These are phyloP conservation scores for Leptinotarsa lineolata DNA, from an alignment of 1,140 invertebrate genomes.

Conservation along the genomic window DNA sequence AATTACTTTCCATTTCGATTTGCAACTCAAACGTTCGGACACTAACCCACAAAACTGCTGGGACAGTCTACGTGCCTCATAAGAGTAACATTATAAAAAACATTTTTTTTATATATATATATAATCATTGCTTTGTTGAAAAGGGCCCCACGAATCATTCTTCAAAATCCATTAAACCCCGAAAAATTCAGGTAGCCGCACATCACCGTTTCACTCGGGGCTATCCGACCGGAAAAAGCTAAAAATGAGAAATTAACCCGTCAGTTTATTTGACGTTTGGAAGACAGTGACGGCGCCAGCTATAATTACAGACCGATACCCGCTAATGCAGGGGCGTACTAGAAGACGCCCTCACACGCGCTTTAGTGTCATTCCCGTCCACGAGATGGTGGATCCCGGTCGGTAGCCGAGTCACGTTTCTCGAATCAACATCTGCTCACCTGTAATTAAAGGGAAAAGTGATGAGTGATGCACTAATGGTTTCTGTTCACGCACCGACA, in stretches of 20 bases:
- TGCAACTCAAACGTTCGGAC: too few species aligned
- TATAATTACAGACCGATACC: constrained; percentile 19
- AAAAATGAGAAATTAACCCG: constrained; percentile 20
- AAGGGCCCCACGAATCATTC: background rate
- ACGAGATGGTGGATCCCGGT: constrained; percentile 10
- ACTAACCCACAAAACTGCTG: too few species aligned
- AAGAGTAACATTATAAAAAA: too few species aligned
- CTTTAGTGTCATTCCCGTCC: constrained; percentile 20
- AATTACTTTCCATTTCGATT: too few species aligned
- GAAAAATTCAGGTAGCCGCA: constrained; percentile 18
- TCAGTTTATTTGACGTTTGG: constrained; percentile 17
- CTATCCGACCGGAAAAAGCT: background rate
- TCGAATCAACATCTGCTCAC: constrained; percentile 12
- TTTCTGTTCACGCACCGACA: background rate
- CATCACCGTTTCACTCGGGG: background rate
- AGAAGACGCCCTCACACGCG: constrained; percentile 18
- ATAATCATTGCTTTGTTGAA: too few species aligned
- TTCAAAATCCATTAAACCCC: constrained; percentile 17
- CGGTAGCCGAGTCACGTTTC: constrained; percentile 21
- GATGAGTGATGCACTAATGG: constrained; percentile 36
- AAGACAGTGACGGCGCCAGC: constrained; percentile 18
- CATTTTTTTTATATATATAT: too few species aligned
- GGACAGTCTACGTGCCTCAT: too few species aligned
- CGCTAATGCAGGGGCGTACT: constrained; percentile 22
- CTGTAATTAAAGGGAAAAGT: constrained; percentile 34